phyloP scores from a whole-genome alignment of 2,888 invertebrate species.

The Scaptomyza polygonia region DNA sequence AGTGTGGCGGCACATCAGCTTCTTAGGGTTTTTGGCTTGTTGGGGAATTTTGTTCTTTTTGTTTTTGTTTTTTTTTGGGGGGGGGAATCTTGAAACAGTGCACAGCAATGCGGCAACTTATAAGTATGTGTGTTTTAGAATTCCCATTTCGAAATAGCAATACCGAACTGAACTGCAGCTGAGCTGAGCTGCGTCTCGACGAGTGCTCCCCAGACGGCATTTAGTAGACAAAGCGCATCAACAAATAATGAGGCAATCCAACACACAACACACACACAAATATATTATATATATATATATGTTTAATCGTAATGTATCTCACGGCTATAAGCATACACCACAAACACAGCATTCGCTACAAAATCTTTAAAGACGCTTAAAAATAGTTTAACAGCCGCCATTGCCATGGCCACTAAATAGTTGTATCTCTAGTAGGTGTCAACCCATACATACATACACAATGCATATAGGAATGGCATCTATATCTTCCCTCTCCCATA shows the following conservation, averaged over 20 bases:
- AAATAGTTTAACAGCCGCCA: conserved; percentile 36
- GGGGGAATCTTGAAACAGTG: conserved; percentile 6
- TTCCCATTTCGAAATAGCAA: conserved; percentile 39
- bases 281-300: not conserved
- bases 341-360: conserved; percentile 25
- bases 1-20: conserved; percentile 4
- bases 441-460: conserved; percentile 14
- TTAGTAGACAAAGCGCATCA: conserved; percentile 56
- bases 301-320: conserved; percentile 49
- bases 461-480: not conserved
- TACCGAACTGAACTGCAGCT: conserved; percentile 29
- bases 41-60: conserved; percentile 13
- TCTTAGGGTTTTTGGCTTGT: conserved; percentile 22
- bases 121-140: conserved; percentile 5
- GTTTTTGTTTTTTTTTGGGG: too few species aligned
- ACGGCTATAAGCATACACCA: conserved; percentile 29
- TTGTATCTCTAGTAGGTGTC: conserved; percentile 55
- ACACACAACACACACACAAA: conserved; percentile 3
- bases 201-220: conserved; percentile 56
- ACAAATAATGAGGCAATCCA: conserved; percentile 54
- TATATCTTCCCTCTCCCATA: conserved; percentile 6
- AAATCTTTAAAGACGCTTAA: conserved; percentile 26
- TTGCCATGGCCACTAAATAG: conserved; percentile 61
- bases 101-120: conserved; percentile 12
- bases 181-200: conserved; percentile 12